A percentile compares a stretch with the other conserved stretches of the same genome.
Evolutionary conservation across 2,113 vertebrate species (phyloP).

Genomic region (Ploceus nigricollis): DNA sequence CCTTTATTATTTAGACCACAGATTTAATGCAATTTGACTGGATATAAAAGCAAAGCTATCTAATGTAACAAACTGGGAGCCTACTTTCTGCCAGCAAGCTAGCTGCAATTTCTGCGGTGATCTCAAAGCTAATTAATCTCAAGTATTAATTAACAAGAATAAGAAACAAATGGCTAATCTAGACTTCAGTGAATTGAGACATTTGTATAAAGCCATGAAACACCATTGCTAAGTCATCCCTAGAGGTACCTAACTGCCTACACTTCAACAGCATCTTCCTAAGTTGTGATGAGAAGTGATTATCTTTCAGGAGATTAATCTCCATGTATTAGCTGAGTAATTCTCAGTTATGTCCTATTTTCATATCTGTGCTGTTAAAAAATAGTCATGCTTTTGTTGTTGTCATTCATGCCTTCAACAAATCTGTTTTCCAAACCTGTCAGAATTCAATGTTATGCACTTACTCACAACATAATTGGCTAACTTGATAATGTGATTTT

Average conservation of each 20-base stretch:
- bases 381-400: not conserved
- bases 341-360: not conserved
- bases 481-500: not conserved
- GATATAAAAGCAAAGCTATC: not conserved
- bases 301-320: slow-evolving; percentile 31
- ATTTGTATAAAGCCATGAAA: not conserved
- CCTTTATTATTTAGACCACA: not conserved
- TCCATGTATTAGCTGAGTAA: not conserved
- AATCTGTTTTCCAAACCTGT: not conserved
- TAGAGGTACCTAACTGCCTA: not conserved
- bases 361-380: not conserved
- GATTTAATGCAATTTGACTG: not conserved
- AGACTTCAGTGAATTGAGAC: not conserved
- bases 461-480: not conserved
- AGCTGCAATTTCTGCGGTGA: not conserved
- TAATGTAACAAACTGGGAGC: not conserved
- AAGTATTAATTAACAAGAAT: slow-evolving; percentile 34
- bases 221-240: not conserved
- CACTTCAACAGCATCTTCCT: not conserved
- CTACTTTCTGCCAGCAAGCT: not conserved
- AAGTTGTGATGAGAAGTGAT: not conserved
- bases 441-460: not conserved
- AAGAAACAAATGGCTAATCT: slow-evolving; percentile 1
- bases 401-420: not conserved
- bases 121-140: not conserved